phyloP scores from a whole-genome alignment of 2,888 invertebrate species.

The Tenthredo scrophulariae region DNA sequence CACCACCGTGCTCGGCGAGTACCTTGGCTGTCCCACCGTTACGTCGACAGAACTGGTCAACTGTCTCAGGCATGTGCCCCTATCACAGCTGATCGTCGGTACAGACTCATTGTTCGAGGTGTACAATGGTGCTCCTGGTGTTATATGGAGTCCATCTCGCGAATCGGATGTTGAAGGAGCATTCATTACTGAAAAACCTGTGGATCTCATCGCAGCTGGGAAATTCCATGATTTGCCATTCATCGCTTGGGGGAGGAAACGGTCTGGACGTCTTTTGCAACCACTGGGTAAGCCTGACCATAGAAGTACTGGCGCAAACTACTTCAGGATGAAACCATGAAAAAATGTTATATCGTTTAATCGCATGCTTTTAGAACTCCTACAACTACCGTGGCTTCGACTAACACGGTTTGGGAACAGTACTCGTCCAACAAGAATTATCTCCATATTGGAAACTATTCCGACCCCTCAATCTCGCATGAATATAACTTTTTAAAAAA shows the following conservation, averaged over 20 bases:
- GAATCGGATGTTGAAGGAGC: conserved; percentile 69
- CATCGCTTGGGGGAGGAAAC: conserved; percentile 63
- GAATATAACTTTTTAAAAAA: background rate
- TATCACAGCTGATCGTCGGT: background rate
- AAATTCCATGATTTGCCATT: conserved; percentile 70
- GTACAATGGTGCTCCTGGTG: background rate
- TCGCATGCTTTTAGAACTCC: background rate
- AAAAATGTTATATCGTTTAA: no score
- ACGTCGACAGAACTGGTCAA: conserved; percentile 49
- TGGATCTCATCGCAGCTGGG: conserved; percentile 58
- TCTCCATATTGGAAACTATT: conserved; percentile 8
- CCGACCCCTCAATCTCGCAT: background rate
- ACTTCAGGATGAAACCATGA: background rate
- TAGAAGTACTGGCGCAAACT: background rate
- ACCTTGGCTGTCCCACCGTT: background rate
- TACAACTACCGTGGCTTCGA: background rate
- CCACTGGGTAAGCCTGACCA: no score
- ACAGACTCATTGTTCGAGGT: background rate
- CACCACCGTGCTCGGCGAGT: conserved; percentile 60
- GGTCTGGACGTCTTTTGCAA: no score
- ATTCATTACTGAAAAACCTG: conserved; percentile 68
- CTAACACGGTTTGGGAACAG: background rate
- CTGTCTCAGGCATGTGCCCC: conserved; percentile 61
- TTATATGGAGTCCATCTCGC: conserved; percentile 67
- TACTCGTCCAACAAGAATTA: background rate